These are phyloP conservation scores for Zygothrica quintamaculata DNA, from an alignment of 2,888 invertebrate species.

Conservation along the genomic window DNA sequence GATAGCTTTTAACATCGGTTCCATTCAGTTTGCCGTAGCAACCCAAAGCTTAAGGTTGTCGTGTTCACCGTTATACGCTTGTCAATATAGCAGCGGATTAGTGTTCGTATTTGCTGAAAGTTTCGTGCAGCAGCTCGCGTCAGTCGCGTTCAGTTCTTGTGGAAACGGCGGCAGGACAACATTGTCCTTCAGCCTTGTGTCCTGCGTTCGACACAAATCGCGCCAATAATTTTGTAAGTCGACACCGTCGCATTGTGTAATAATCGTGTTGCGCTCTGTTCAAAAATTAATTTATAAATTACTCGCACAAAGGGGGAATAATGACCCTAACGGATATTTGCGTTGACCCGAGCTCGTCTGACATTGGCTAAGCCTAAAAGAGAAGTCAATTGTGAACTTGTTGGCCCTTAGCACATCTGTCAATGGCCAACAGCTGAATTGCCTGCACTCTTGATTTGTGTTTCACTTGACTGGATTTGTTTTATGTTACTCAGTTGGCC, in stretches of 20 bases:
- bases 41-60: constrained; percentile 65
- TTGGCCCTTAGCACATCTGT: constrained; percentile 31
- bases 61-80: constrained; percentile 26
- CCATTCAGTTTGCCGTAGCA: constrained; percentile 70
- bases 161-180: constrained; percentile 55
- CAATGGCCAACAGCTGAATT: constrained; percentile 28
- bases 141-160: constrained; percentile 59
- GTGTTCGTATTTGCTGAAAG: constrained; percentile 29
- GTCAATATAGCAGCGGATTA: constrained; percentile 1
- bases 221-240: constrained; percentile 34
- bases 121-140: too few species aligned
- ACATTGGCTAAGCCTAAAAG: not conserved
- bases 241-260: constrained; percentile 54
- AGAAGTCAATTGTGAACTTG: not conserved
- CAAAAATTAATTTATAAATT: constrained; percentile 39
- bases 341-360: constrained; percentile 4
- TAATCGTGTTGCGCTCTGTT: constrained; percentile 35
- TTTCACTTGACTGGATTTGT: constrained; percentile 55
- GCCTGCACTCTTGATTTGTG: constrained; percentile 23
- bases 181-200: constrained; percentile 12
- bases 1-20: constrained; percentile 44
- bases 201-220: not conserved
- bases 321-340: too few species aligned
- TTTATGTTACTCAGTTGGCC: constrained; percentile 47
- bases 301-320: too few species aligned